Evolutionary conservation across 1,140 invertebrate species (phyloP), one percentile per base, ranked within the genome.

Genomic region (Ceratina japonica): DNA sequence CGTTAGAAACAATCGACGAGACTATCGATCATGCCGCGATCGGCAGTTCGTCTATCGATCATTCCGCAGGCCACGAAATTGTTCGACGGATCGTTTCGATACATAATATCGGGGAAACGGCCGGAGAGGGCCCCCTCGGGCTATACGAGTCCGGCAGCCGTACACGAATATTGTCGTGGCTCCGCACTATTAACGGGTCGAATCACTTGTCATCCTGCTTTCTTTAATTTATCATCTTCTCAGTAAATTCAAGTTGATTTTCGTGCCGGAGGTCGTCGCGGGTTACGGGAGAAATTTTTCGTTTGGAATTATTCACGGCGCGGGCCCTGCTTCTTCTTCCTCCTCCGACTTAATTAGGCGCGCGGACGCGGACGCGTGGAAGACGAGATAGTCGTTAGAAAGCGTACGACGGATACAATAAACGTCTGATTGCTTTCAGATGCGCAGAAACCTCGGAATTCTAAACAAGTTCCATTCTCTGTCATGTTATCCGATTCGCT

Each of bases 1-100:
- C 81, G 81, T 89, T 87, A 87, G 85, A 87, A 83, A 85, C 85
- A 85, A 88, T 85, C 81, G 83, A 62, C 58, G 58, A 56, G 78
- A 81, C 81, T 75, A 87, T 89, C 87, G 79, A 89, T 88, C 87
- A 89, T 65, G 44, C 24, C 64, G 31, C 64, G 74, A 84, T 71
- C 79, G 65, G 49, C 59, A 75, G 61, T 79, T 66, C 75, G 70
- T 71, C 80, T 80, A 89, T 88, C 84, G 80, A 88, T 88, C 85
- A 84, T 66, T 20, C 18, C 66, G 54, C 78, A 66, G 54, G 51
- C 27, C 52, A 71, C 66, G 65, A 70, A 82, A 64, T 82, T 44
- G 18, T 56, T 54, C 68, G 0, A 20, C 65, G 22, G 58, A 49
- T 62, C 44, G 63, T 78, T 58, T 73, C 58, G 37, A 54, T 12